A percentile compares a stretch with the other conserved stretches of the same genome.
These are phyloP conservation scores for Anastrepha obliqua DNA, from an alignment of 1,140 invertebrate genomes.

Conservation along the genomic window DNA sequence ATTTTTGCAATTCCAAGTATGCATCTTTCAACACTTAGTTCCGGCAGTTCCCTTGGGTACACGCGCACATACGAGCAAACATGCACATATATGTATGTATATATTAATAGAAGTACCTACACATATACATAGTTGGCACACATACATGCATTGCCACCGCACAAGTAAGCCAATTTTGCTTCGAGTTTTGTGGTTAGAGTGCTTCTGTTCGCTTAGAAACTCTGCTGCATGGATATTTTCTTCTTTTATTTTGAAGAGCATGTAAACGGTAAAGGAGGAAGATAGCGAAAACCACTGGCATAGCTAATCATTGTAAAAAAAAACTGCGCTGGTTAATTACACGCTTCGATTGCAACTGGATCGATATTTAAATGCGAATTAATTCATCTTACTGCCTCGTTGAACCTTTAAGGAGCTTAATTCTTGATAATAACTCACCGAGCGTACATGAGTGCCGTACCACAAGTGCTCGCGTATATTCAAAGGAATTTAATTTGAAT, in stretches of 20 bases:
- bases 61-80: background rate
- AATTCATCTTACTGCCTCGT: background rate
- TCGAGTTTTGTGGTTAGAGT: constrained; percentile 6
- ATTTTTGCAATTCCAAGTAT: constrained; percentile 5
- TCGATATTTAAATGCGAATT: constrained; percentile 32
- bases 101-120: background rate
- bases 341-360: constrained; percentile 23
- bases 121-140: background rate
- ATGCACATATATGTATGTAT: background rate
- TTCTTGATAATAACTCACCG: background rate
- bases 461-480: background rate
- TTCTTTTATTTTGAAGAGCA: background rate
- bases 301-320: constrained; percentile 15
- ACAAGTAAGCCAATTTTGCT: constrained; percentile 19
- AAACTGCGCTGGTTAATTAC: constrained; percentile 25
- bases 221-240: too few species aligned
- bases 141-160: background rate
- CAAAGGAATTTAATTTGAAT: background rate
- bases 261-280: background rate
- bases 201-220: background rate
- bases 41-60: background rate
- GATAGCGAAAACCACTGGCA: background rate
- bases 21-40: constrained; percentile 29
- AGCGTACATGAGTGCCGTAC: background rate
- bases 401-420: constrained; percentile 12